Evolutionary conservation across 2,797 vertebrate genomes (phyloP).

Genomic region (Knipowitschia caucasica): DNA sequence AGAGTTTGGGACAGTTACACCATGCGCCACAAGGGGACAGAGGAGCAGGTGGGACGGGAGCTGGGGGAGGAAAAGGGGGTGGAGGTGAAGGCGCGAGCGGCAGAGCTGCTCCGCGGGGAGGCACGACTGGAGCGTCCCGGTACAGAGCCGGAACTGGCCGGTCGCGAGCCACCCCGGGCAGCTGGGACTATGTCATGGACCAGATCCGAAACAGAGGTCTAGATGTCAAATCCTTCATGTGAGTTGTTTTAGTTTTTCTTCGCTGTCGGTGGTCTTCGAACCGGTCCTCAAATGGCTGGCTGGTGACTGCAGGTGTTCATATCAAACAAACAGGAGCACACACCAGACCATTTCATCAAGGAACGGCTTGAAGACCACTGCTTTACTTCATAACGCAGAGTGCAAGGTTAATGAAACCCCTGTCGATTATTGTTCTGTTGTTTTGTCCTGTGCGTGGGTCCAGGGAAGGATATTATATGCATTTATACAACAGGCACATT

Average conservation of each 20-base stretch:
- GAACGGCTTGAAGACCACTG: no score
- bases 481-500: constrained; percentile 12
- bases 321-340: no score
- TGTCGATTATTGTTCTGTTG: constrained; percentile 13
- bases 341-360: no score
- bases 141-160: constrained; percentile 78
- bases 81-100: constrained; percentile 77
- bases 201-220: constrained; percentile 95
- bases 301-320: no score
- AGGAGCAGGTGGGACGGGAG: no score
- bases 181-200: constrained; percentile 98
- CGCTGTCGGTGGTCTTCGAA: no score
- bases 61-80: constrained; percentile 74
- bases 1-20: constrained; percentile 92
- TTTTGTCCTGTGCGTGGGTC: constrained; percentile 40
- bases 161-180: constrained; percentile 86
- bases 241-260: constrained; percentile 73
- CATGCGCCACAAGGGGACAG: constrained; percentile 74
- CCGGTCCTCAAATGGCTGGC: no score
- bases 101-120: constrained; percentile 74
- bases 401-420: not conserved
- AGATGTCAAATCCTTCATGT: constrained; percentile 99
- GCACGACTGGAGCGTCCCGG: constrained; percentile 81
- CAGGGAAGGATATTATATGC: constrained; percentile 72
- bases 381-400: not conserved